Evolutionary conservation across 2,888 invertebrate species (phyloP).

Genomic region (Drosophila helvetica): DNA sequence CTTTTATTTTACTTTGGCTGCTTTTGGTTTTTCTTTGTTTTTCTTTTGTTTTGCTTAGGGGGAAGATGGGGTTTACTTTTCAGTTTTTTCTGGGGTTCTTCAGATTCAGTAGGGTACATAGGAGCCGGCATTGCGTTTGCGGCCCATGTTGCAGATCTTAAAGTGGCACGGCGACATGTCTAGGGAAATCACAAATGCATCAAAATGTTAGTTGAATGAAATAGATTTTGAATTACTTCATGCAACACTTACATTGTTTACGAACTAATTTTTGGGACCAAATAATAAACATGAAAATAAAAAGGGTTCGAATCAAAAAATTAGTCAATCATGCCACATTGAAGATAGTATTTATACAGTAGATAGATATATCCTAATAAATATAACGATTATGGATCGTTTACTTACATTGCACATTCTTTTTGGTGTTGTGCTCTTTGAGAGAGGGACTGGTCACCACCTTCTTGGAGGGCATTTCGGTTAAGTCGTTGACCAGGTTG

Average conservation of each 20-base stretch:
- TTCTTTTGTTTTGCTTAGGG: neutral
- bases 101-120: constrained; percentile 36
- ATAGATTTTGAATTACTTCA: constrained; percentile 28
- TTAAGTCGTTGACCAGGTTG: constrained; percentile 48
- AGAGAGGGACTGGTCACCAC: constrained; percentile 42
- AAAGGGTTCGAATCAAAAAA: constrained; percentile 19
- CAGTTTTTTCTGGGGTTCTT: neutral
- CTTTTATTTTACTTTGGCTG: constrained; percentile 36
- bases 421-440: constrained; percentile 81
- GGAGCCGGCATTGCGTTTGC: constrained; percentile 84
- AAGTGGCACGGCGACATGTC: constrained; percentile 88
- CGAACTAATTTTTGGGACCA: constrained; percentile 59
- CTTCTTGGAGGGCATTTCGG: constrained; percentile 68
- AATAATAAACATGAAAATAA: constrained; percentile 48
- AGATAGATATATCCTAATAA: too few relatives aligned
- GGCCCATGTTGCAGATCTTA: constrained; percentile 89
- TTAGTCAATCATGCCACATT: constrained; percentile 53
- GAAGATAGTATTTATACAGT: too few relatives aligned
- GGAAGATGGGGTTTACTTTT: neutral
- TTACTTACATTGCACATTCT: constrained; percentile 82
- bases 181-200: constrained; percentile 58
- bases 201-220: neutral
- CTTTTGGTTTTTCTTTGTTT: neutral
- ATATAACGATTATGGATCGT: neutral
- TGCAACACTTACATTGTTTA: constrained; percentile 80